Percentiles rank a stretch among this genome's conserved stretches.
phyloP scores from a whole-genome alignment of 1,140 invertebrate genomes.

The Theocolax elegans region DNA sequence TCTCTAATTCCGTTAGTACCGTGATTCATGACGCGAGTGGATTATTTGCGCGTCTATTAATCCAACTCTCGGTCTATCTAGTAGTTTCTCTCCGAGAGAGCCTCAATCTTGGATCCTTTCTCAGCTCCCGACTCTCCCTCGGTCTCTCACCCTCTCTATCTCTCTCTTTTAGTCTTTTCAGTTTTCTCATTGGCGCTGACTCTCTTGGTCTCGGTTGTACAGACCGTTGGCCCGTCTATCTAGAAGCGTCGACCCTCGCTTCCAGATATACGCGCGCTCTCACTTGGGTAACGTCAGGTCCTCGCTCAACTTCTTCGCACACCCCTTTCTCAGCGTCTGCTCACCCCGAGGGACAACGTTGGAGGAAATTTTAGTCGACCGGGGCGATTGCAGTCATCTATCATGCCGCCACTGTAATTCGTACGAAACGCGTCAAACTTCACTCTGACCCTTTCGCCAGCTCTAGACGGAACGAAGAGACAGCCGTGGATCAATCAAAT shows the following conservation, averaged over 20 bases:
- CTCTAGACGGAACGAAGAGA: neutral
- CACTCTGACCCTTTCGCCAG: conserved; percentile 1
- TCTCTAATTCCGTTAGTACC: conserved; percentile 30
- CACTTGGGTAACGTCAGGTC: conserved; percentile 5
- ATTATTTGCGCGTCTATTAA: conserved; percentile 40
- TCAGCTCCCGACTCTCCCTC: neutral
- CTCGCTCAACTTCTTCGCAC: conserved; percentile 13
- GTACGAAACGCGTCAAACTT: conserved; percentile 32
- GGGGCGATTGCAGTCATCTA: conserved; percentile 36
- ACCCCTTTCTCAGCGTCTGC: neutral
- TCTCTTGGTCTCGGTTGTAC: too few species aligned
- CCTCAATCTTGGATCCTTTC: neutral
- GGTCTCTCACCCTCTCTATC: conserved; percentile 5
- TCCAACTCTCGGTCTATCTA: conserved; percentile 3
- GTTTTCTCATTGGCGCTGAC: neutral
- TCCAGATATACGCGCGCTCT: conserved; percentile 4
- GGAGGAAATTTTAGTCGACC: conserved; percentile 20
- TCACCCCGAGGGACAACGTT: neutral
- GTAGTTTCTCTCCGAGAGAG: neutral
- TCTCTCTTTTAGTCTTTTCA: too few species aligned
- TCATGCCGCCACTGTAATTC: conserved; percentile 27
- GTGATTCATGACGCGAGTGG: conserved; percentile 36
- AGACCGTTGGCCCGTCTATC: neutral
- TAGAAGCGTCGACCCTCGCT: neutral
- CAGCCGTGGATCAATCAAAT: conserved; percentile 18